Evolutionary conservation across 2,888 invertebrate species (phyloP).

Genomic region (Rhingia rostrata): DNA sequence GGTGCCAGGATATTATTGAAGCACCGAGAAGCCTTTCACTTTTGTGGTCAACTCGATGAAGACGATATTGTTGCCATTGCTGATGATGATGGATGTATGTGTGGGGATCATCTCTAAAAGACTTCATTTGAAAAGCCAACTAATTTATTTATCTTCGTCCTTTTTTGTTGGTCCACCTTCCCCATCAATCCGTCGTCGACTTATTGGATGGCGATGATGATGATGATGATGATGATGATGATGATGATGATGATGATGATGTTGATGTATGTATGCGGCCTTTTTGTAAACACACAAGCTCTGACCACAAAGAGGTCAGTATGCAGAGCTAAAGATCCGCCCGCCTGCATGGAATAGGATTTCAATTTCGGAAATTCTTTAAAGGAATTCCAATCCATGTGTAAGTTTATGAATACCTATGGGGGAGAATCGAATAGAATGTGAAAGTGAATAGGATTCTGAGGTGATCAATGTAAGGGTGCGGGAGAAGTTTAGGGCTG

Average conservation of each 20-base stretch:
- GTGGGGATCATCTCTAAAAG: slow-evolving; percentile 24
- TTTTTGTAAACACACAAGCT: slow-evolving; percentile 35
- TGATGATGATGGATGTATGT: slow-evolving; percentile 49
- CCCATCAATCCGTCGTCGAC: not conserved
- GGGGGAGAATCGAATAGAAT: not conserved
- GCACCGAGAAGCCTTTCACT: slow-evolving; percentile 71
- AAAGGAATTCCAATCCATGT: not conserved
- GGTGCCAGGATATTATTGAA: slow-evolving; percentile 67
- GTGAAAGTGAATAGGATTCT: not conserved
- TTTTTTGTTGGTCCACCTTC: not conserved
- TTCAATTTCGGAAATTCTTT: slow-evolving; percentile 23
- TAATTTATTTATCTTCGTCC: slow-evolving; percentile 58
- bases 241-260: slow-evolving; percentile 56
- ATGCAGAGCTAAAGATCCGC: not conserved
- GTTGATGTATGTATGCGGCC: slow-evolving; percentile 46
- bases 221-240: slow-evolving; percentile 58
- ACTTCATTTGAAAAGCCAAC: slow-evolving; percentile 62
- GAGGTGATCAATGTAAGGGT: no score
- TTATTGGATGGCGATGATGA: slow-evolving; percentile 37
- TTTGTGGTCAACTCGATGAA: slow-evolving; percentile 67
- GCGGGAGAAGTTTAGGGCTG: no score
- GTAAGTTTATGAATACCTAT: slow-evolving; percentile 6
- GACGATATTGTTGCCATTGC: slow-evolving; percentile 37
- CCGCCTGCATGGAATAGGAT: slow-evolving; percentile 8
- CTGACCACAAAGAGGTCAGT: slow-evolving; percentile 27